phyloP scores from a whole-genome alignment of 2,113 vertebrate genomes.

The Hemichromis elongatus region DNA sequence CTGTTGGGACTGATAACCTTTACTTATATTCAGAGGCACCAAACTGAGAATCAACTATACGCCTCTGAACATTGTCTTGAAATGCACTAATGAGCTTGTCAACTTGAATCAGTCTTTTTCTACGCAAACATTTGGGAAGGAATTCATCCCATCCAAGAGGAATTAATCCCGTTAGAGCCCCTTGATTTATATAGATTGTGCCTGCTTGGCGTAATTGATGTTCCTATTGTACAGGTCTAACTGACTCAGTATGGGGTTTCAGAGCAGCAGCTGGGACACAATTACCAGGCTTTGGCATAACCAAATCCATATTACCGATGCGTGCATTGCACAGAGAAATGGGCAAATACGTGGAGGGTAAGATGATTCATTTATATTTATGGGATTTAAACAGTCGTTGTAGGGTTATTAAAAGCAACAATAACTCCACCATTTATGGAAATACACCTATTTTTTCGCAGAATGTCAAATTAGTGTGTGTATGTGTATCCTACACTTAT shows the following conservation, averaged over 20 bases:
- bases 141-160: constrained; percentile 47
- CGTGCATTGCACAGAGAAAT: neutral
- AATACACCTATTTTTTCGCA: neutral
- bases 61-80: constrained; percentile 28
- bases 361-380: neutral
- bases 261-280: constrained; percentile 11
- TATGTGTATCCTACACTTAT: neutral
- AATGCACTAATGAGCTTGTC: constrained; percentile 70
- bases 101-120: constrained; percentile 42
- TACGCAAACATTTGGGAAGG: constrained; percentile 43
- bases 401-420: neutral
- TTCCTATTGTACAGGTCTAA: constrained; percentile 45
- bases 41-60: constrained; percentile 16
- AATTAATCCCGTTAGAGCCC: constrained; percentile 56
- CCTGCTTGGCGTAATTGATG: constrained; percentile 47
- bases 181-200: constrained; percentile 51
- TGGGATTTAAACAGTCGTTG: neutral
- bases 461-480: neutral
- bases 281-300: neutral
- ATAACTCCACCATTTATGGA: neutral
- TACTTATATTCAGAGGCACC: neutral
- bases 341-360: neutral
- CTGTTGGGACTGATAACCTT: neutral
- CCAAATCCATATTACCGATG: neutral
- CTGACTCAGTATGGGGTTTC: constrained; percentile 41